Percentiles rank a stretch among this genome's conserved stretches.
phyloP scores from a whole-genome alignment of 2,113 vertebrate genomes.

The Colinus virginianus region DNA sequence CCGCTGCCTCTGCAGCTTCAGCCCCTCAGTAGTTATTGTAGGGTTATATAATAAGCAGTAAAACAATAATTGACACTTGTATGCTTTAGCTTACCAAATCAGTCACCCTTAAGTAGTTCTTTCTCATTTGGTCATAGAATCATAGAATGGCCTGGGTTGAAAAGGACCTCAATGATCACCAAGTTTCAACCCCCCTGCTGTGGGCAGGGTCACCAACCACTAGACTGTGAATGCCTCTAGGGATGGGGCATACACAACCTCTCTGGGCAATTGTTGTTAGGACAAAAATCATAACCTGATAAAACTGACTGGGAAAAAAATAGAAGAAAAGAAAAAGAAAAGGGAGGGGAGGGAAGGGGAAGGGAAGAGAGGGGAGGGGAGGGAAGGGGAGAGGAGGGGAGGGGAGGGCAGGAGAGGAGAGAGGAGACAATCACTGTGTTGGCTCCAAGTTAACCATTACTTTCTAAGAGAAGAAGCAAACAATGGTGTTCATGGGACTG shows the following conservation, averaged over 20 bases:
- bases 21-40: slow-evolving; percentile 4
- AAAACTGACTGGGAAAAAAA: background rate
- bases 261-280: background rate
- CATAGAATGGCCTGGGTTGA: too few species aligned
- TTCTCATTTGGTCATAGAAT: background rate
- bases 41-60: background rate
- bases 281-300: background rate
- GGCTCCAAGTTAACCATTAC: background rate
- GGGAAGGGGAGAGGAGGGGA: too few species aligned
- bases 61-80: background rate
- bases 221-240: too few species aligned
- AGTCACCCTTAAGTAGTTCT: background rate
- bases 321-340: background rate
- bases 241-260: too few species aligned
- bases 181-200: too few species aligned
- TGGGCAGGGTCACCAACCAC: too few species aligned
- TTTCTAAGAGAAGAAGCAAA: background rate
- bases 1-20: background rate
- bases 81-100: background rate
- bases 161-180: too few species aligned
- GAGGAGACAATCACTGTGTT: background rate
- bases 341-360: background rate
- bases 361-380: background rate
- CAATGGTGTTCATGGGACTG: background rate
- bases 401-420: background rate